A percentile compares a stretch with the other conserved stretches of the same genome.
These are phyloP conservation scores for Ascaphus truei DNA, from an alignment of 2,113 vertebrate species.

Conservation along the genomic window DNA sequence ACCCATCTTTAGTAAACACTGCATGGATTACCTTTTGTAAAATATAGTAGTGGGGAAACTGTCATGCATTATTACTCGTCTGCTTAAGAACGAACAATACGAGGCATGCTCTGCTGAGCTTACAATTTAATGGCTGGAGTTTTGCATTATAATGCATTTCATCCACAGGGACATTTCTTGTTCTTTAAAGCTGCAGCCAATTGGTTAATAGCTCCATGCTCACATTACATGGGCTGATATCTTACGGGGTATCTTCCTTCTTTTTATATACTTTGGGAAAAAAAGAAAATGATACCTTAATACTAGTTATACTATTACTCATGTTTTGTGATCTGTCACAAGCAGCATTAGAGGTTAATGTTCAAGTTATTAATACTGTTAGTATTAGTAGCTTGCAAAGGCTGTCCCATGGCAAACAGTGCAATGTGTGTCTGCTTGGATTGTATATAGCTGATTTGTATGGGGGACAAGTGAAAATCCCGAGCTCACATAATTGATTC, in stretches of 20 bases:
- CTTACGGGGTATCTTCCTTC: background rate
- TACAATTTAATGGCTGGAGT: background rate
- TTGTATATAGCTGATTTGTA: background rate
- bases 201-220: background rate
- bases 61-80: conserved; percentile 2
- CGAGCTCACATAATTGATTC: background rate
- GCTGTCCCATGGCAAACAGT: background rate
- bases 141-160: background rate
- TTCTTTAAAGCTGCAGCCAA: conserved; percentile 1
- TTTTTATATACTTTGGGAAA: background rate
- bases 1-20: background rate
- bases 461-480: too few relatives aligned
- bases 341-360: too few relatives aligned
- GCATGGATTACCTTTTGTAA: background rate
- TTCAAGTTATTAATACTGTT: too few relatives aligned
- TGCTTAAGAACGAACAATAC: conserved; percentile 9
- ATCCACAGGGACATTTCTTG: background rate
- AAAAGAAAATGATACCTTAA: too few relatives aligned
- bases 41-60: background rate
- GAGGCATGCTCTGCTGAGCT: background rate
- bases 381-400: too few relatives aligned
- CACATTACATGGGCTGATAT: background rate
- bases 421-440: background rate
- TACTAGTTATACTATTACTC: too few relatives aligned
- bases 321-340: too few relatives aligned